Conservation (phyloP, 2,113 vertebrate species). For the Spermophilus dauricus region DNA sequence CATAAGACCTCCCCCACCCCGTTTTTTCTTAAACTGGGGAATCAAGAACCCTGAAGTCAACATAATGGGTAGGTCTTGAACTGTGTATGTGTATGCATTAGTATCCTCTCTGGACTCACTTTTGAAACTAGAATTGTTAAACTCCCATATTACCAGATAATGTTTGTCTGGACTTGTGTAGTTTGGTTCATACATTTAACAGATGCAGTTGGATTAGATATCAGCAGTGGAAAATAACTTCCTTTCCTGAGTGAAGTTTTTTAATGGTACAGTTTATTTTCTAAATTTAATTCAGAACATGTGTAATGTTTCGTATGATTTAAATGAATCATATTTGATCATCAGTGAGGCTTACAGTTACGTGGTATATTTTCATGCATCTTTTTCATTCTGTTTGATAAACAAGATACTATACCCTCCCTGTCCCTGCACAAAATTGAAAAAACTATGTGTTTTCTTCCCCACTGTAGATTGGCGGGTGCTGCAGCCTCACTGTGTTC, state of each 20-base stretch:
- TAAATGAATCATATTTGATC: conserved; percentile 54
- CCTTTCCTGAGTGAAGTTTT: conserved; percentile 53
- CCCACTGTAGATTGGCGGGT: conserved; percentile 94
- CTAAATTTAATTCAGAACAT: conserved; percentile 24
- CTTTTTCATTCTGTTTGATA: conserved; percentile 68
- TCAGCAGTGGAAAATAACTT: conserved; percentile 17
- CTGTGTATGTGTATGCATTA: not conserved
- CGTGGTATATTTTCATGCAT: not conserved
- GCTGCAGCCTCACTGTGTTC: conserved; percentile 96
- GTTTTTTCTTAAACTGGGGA: not conserved
- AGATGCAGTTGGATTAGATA: not conserved
- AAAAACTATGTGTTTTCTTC: conserved; percentile 52
- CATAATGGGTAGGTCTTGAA: not conserved
- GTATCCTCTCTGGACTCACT: not conserved
- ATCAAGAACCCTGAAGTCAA: not conserved
- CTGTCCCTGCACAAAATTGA: not conserved
- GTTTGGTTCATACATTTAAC: not conserved
- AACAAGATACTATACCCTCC: not conserved
- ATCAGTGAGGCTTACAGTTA: conserved; percentile 49
- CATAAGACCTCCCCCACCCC: not conserved
- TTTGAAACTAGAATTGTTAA: not conserved
- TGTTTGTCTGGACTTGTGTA: not conserved
- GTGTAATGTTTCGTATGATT: not conserved
- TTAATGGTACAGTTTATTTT: conserved; percentile 16
- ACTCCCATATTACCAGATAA: not conserved